phyloP scores from a whole-genome alignment of 92 coral and sea anemone genomes.

The Pocillopora meandrina region DNA sequence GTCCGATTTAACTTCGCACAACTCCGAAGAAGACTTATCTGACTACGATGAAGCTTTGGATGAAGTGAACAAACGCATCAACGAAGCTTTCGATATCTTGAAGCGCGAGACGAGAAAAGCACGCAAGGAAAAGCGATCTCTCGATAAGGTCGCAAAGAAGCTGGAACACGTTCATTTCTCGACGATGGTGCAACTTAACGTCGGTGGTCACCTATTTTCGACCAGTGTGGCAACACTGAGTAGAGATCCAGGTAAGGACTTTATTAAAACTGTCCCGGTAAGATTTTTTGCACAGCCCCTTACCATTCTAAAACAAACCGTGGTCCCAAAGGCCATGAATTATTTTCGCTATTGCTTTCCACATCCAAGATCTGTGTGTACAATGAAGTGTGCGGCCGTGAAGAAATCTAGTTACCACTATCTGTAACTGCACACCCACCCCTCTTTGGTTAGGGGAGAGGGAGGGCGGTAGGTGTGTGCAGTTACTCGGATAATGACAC shows the following conservation, averaged over 20 bases:
- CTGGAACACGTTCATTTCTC: conserved; percentile 61
- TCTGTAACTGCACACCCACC: no score
- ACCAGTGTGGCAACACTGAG: background rate
- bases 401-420: no score
- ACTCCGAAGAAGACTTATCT: background rate
- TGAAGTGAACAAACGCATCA: background rate
- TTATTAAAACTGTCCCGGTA: background rate
- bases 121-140: conserved; percentile 56
- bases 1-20: background rate
- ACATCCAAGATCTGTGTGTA: no score
- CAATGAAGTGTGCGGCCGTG: no score
- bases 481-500: no score
- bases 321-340: background rate
- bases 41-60: background rate
- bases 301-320: no score
- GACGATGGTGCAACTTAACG: conserved; percentile 44
- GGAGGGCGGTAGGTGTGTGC: no score
- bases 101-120: conserved; percentile 4
- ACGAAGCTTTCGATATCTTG: background rate
- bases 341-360: no score
- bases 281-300: background rate
- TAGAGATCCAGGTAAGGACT: conserved; percentile 2
- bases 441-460: no score
- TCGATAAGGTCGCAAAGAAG: conserved; percentile 57
- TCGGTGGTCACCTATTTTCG: conserved; percentile 10